Base-by-base conservation (phyloP, 2,888 invertebrate genomes). In the Meteorus colon region DNA sequence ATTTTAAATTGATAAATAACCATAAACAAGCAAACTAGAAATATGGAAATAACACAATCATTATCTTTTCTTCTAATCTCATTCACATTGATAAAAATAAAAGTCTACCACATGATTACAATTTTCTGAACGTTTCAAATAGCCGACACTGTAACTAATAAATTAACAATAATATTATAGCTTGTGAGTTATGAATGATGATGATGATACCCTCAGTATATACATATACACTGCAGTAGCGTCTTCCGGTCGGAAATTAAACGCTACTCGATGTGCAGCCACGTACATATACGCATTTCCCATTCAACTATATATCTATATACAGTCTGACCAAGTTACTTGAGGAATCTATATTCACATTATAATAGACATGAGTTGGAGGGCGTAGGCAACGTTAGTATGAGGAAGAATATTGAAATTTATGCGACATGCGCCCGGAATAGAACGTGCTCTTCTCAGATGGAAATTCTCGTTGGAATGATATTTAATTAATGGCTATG, bases 221-320 rank as follows among this genome's bases (percentile, higher is more conserved):
- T 19, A 55, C 41, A 41, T 45, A 27, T 37, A 75, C 41, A 34
- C 63, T 37, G 29, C 24, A 71, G 59, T 68, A 55, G 2, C 29
- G 10, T 66, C 71, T 51, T 55, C 75, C 69, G 67, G 77, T 63
- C 75, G 77, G 77, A 78, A 80, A 78, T 74, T 68, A 68, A 48
- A 68, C 51, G 31, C 45, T 68, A 68, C 51, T 48, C 51, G 51
- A 68, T 68, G 45, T 68, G 41, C 31, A 14, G 27, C 48, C 68
- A 55, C 51, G 12, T 51, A 51, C 14, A 31, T 29, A 27, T 31
- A 48, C 12, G 12, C 51, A 68, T 48, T 31, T n/a, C 16, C 31
- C n/a, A 66, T 1, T 19, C 29, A 68, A 24, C 31, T 0, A 48
- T 45, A 48, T 27, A 16, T 48, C 24, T 41, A 27, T 29, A 27